phyloP scores from a whole-genome alignment of 2,888 invertebrate genomes.

The Meta bourneti region DNA sequence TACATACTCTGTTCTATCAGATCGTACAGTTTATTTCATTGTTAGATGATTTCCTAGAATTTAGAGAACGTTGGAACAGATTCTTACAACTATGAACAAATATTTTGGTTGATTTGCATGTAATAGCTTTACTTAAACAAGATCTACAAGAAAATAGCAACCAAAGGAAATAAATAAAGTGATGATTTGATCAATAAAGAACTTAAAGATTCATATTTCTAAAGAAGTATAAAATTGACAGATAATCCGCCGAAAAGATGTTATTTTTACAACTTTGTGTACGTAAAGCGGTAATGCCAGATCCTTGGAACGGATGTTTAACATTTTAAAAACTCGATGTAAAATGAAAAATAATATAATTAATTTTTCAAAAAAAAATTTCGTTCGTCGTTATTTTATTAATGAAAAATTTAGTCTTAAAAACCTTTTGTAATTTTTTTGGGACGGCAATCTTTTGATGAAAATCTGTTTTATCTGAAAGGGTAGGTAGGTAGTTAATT shows the following conservation, averaged over 20 bases:
- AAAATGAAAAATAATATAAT: neutral
- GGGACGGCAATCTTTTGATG: too few relatives aligned
- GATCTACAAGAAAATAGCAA: neutral
- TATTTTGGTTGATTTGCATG: too few relatives aligned
- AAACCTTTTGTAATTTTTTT: too few relatives aligned
- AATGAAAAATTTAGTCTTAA: too few relatives aligned
- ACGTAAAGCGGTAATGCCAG: constrained; percentile 67
- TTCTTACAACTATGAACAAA: too few relatives aligned
- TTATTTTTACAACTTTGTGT: constrained; percentile 46
- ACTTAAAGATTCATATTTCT: neutral
- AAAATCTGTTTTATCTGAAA: too few relatives aligned
- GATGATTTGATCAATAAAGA: neutral
- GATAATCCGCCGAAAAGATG: neutral
- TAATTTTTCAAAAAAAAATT: neutral
- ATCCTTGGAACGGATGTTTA: neutral
- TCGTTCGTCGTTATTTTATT: too few relatives aligned
- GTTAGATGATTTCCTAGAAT: too few relatives aligned
- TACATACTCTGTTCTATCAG: too few relatives aligned
- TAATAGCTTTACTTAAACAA: neutral
- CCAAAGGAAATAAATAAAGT: neutral
- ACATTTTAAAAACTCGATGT: neutral
- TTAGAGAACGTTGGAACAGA: too few relatives aligned
- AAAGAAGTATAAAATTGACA: neutral
- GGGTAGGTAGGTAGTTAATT: too few relatives aligned
- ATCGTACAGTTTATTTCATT: too few relatives aligned